A percentile compares a stretch with the other conserved stretches of the same genome.
phyloP scores from a whole-genome alignment of 2,888 invertebrate genomes.

The Chaetogeoica ovagalla region DNA sequence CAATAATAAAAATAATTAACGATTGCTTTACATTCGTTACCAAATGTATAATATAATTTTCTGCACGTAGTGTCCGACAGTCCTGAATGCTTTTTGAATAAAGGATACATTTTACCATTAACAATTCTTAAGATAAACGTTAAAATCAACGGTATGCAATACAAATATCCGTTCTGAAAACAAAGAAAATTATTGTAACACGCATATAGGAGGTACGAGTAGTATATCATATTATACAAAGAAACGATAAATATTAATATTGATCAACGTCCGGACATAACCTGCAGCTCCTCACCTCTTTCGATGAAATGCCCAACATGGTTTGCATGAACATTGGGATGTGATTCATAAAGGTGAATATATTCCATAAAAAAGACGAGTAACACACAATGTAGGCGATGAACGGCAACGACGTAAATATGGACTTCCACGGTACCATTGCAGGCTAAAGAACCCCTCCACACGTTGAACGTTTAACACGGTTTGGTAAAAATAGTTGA shows the following conservation, averaged over 20 bases:
- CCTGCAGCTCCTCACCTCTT: background rate
- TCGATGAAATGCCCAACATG: background rate
- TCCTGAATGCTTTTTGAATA: background rate
- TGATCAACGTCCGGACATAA: background rate
- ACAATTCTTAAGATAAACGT: background rate
- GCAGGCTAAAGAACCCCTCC: background rate
- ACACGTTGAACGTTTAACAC: background rate
- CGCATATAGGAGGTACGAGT: too few relatives aligned
- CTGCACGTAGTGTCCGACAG: constrained; percentile 17
- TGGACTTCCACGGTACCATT: constrained; percentile 23
- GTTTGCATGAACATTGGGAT: constrained; percentile 34
- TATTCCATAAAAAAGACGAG: constrained; percentile 27
- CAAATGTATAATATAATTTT: constrained; percentile 19
- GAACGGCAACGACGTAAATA: constrained; percentile 35
- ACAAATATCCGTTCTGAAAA: constrained; percentile 29
- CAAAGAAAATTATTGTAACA: background rate
- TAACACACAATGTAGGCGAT: constrained; percentile 23
- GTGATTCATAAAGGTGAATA: constrained; percentile 14
- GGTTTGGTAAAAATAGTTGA: background rate
- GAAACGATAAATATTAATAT: too few relatives aligned
- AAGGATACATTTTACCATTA: constrained; percentile 2
- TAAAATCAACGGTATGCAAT: constrained; percentile 11
- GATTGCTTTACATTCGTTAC: background rate
- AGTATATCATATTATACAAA: too few relatives aligned
- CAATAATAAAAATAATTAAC: too few relatives aligned